Evolutionary conservation across 1,140 invertebrate genomes (phyloP).

Genomic region (Melipona quadrifasciata): DNA sequence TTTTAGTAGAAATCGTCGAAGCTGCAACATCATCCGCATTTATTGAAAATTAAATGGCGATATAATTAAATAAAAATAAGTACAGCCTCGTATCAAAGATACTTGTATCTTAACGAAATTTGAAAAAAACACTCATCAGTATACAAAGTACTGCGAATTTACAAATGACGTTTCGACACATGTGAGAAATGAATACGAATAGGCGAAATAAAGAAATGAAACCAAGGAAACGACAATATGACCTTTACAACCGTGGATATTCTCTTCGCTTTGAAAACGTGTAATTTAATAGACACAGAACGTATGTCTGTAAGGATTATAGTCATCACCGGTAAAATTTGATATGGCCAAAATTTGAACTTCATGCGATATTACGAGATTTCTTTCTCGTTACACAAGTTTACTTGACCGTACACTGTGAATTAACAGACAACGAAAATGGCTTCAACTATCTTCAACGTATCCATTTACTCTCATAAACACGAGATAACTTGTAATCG

Average conservation of each 20-base stretch:
- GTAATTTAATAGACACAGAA: not conserved
- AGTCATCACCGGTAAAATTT: constrained; percentile 16
- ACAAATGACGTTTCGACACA: not conserved
- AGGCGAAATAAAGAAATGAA: not conserved
- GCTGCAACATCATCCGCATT: not conserved
- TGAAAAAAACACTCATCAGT: not conserved
- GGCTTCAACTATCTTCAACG: fast-evolving
- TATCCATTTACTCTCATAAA: not conserved
- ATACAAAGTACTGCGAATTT: not conserved
- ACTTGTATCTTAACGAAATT: too few species aligned
- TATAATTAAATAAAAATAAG: too few species aligned
- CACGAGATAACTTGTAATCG: too few species aligned
- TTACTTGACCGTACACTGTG: too few species aligned
- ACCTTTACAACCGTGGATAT: constrained; percentile 8
- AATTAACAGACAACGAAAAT: not conserved
- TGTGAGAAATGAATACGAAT: not conserved
- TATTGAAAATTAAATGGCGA: not conserved
- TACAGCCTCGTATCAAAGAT: too few species aligned
- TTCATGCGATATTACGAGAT: not conserved
- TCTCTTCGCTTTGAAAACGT: not conserved
- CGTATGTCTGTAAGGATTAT: not conserved
- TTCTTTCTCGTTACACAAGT: not conserved
- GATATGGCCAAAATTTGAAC: not conserved
- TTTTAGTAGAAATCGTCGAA: not conserved
- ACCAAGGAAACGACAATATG: not conserved